These are phyloP conservation scores for Crypturellus tataupa DNA, from an alignment of 2,797 vertebrate genomes.

Conservation along the genomic window DNA sequence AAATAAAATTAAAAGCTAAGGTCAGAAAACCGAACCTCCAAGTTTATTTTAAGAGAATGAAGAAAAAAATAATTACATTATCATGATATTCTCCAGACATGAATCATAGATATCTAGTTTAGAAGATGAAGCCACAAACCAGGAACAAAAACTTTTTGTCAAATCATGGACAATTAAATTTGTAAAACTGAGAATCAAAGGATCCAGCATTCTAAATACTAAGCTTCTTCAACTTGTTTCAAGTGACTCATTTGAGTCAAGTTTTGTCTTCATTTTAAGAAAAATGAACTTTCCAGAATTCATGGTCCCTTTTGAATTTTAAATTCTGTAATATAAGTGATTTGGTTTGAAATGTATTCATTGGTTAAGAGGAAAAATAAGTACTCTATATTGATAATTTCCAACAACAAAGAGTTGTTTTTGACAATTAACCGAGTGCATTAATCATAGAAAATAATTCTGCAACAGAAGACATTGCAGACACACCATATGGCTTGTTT, in stretches of 20 bases:
- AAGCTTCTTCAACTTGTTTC: background rate
- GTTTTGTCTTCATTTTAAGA: background rate
- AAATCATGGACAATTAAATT: background rate
- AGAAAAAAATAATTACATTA: background rate
- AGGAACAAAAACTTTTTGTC: background rate
- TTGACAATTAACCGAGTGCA: background rate
- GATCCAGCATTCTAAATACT: background rate
- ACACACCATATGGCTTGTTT: background rate
- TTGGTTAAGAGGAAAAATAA: background rate
- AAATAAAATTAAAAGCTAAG: background rate
- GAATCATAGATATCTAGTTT: background rate
- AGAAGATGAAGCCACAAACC: background rate
- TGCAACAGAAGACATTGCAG: background rate
- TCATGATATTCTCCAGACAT: background rate
- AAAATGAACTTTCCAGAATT: background rate
- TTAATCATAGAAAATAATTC: conserved; percentile 23
- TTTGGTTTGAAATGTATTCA: background rate
- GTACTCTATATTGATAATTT: background rate
- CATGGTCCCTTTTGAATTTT: background rate
- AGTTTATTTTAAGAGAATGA: background rate
- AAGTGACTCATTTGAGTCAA: background rate
- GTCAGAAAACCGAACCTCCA: background rate
- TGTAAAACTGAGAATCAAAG: background rate
- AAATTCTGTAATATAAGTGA: background rate
- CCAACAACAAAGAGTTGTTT: background rate